Conservation (phyloP, 1,140 invertebrate genomes). For the Drosophila jambulina region DNA sequence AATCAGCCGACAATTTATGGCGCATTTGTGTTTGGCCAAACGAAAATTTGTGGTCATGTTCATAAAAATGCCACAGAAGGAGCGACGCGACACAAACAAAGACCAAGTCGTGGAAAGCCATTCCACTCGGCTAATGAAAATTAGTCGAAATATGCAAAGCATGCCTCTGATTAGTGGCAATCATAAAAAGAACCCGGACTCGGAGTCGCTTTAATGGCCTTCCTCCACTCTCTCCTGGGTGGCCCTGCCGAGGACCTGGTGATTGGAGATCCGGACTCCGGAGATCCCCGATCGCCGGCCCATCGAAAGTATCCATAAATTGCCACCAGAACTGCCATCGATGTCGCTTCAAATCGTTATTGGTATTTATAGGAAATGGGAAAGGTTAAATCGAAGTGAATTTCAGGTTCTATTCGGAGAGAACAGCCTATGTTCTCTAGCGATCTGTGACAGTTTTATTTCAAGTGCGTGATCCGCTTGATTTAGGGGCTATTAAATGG, state of each 20-base stretch:
- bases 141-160: conserved; percentile 75
- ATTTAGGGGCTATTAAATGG: conserved; percentile 31
- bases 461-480: conserved; percentile 43
- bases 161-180: conserved; percentile 79
- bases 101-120: conserved; percentile 9
- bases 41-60: conserved; percentile 43
- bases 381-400: conserved; percentile 38
- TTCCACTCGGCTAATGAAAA: conserved; percentile 51
- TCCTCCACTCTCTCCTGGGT: conserved; percentile 7
- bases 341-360: conserved; percentile 48
- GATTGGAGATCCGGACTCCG: conserved; percentile 3
- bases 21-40: conserved; percentile 68
- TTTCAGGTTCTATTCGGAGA: conserved; percentile 34
- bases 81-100: conserved; percentile 11
- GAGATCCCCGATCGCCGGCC: background rate
- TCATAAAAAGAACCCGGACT: conserved; percentile 61
- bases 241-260: conserved; percentile 1
- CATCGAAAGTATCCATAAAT: conserved; percentile 56
- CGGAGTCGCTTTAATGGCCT: conserved; percentile 44
- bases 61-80: conserved; percentile 54
- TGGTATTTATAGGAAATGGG: conserved; percentile 41
- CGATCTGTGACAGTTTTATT: conserved; percentile 48
- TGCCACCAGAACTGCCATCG: conserved; percentile 25
- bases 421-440: conserved; percentile 20
- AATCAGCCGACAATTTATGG: conserved; percentile 79